These are phyloP conservation scores for Nothura maculosa DNA, from an alignment of 2,797 vertebrate species.

Conservation along the genomic window DNA sequence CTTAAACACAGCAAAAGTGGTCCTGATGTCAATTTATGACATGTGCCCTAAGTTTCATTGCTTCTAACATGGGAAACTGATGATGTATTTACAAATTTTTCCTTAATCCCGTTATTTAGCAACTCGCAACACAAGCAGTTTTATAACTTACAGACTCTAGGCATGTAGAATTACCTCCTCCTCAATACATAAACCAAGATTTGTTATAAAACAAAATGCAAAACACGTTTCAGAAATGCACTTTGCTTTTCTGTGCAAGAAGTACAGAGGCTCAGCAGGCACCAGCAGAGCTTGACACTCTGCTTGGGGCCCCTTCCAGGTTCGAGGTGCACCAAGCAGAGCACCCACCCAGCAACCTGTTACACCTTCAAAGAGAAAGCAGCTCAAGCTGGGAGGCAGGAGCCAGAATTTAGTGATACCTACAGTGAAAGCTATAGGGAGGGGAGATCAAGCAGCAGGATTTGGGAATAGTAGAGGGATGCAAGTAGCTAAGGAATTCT, in stretches of 20 bases:
- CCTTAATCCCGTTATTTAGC: background rate
- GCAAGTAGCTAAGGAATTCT: background rate
- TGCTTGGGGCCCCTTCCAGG: background rate
- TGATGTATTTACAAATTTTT: background rate
- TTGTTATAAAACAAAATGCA: background rate
- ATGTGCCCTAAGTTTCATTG: background rate
- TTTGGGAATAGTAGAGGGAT: background rate
- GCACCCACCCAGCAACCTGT: background rate
- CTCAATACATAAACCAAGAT: background rate
- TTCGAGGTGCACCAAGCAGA: background rate
- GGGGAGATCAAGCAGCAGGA: background rate
- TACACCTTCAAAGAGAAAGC: background rate
- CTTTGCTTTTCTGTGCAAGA: background rate
- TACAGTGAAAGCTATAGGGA: background rate
- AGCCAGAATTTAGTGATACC: background rate
- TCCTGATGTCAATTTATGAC: background rate
- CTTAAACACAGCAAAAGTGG: background rate
- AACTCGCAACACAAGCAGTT: background rate
- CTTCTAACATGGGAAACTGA: background rate
- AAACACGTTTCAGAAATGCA: background rate
- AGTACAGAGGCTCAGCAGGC: rapidly evolving
- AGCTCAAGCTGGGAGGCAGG: background rate
- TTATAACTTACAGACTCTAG: background rate
- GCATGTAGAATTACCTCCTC: background rate
- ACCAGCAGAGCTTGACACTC: background rate